These are phyloP conservation scores for Holothuria leucospilota DNA, from an alignment of 53 echinoderm and acorn worm genomes.

Conservation along the genomic window DNA sequence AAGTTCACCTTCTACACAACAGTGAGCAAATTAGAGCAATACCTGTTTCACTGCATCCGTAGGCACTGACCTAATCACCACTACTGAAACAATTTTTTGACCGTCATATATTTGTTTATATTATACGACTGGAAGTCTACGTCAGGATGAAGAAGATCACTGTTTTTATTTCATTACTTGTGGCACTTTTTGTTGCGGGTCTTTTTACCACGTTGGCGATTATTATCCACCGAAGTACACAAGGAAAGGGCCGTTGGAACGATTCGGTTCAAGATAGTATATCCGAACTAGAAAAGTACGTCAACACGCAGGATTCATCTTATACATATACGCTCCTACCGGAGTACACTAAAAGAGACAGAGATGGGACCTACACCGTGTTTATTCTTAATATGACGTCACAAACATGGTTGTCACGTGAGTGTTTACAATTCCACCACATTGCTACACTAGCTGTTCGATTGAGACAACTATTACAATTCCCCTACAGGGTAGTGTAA, in stretches of 20 bases:
- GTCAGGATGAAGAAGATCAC: no score
- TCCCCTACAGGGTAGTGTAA: no score
- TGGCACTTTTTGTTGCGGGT: not conserved
- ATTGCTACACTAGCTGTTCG: no score
- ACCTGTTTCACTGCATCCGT: no score
- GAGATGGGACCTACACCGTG: conserved; percentile 32
- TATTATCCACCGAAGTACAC: conserved; percentile 17
- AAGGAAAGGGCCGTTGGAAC: not conserved
- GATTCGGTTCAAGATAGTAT: no score
- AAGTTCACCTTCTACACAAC: no score
- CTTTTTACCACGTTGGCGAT: not conserved
- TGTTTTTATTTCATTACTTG: not conserved
- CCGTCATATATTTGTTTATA: no score
- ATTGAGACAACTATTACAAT: no score
- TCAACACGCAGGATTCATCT: conserved; percentile 37
- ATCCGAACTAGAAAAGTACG: conserved; percentile 60
- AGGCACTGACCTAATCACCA: no score
- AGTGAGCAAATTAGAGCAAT: no score
- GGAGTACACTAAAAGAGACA: conserved; percentile 26
- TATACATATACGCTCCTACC: conserved; percentile 47
- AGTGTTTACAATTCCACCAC: not conserved
- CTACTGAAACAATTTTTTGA: no score
- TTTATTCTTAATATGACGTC: conserved; percentile 61
- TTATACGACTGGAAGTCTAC: no score
- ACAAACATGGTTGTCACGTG: conserved; percentile 56